Conservation (phyloP, 1,140 invertebrate genomes). For the Euwallacea similis region DNA sequence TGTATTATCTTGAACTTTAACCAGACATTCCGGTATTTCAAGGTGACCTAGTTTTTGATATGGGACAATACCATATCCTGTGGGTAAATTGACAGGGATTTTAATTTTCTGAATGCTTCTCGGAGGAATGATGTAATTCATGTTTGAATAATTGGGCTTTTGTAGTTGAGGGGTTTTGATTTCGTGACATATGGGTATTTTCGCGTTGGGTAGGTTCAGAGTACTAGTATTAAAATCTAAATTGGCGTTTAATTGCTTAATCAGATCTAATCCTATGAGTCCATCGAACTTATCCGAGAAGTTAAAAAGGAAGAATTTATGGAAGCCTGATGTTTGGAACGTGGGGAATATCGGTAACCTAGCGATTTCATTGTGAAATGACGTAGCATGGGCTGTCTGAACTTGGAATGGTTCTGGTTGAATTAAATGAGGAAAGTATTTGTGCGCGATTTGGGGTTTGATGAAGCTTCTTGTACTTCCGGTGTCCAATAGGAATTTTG, state of each 20-base stretch:
- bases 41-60: constrained; percentile 28
- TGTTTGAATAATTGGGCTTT: neutral
- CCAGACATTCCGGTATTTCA: constrained; percentile 30
- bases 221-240: constrained; percentile 10
- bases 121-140: constrained; percentile 7
- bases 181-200: neutral
- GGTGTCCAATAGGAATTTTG: constrained; percentile 34
- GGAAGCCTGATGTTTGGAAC: constrained; percentile 16
- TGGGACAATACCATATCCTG: constrained; percentile 10
- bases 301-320: constrained; percentile 24
- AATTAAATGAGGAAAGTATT: constrained; percentile 15
- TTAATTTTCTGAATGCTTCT: constrained; percentile 18
- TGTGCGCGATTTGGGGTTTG: constrained; percentile 23
- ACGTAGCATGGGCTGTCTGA: too few species aligned
- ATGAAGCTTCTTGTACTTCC: constrained; percentile 30
- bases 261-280: constrained; percentile 20
- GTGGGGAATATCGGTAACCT: constrained; percentile 27
- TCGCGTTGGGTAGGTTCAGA: neutral
- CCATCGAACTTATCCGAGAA: constrained; percentile 22
- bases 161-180: constrained; percentile 4
- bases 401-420: constrained; percentile 25
- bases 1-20: constrained; percentile 29
- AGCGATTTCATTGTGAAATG: constrained; percentile 1
- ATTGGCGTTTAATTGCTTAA: constrained; percentile 13
- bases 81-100: constrained; percentile 20